Evolutionary conservation across 2,113 vertebrate species (phyloP).

Genomic region (Cyprinus carpio): DNA sequence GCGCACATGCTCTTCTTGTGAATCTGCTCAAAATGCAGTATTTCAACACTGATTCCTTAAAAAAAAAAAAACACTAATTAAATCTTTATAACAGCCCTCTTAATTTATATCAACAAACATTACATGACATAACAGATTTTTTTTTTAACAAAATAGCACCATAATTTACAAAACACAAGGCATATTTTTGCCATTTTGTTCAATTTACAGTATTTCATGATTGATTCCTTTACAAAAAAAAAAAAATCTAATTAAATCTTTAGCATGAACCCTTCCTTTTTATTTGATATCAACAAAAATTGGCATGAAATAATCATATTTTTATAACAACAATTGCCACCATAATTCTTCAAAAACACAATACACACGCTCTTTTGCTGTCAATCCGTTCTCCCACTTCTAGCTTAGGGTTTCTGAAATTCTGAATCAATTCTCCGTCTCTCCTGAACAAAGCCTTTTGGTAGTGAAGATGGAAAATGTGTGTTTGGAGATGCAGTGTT

Average conservation of each 20-base stretch:
- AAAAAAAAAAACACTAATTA: neutral
- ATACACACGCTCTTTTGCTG: neutral
- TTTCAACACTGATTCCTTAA: neutral
- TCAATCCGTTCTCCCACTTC: constrained; percentile 2
- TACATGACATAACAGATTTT: neutral
- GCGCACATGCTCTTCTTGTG: neutral
- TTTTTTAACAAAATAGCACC: neutral
- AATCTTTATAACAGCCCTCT: neutral
- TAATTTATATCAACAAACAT: neutral
- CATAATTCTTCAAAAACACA: neutral
- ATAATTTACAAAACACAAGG: neutral
- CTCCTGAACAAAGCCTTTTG: constrained; percentile 46
- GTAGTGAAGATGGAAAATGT: constrained; percentile 48
- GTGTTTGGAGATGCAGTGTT: constrained; percentile 52
- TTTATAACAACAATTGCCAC: neutral
- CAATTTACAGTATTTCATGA: too few species aligned
- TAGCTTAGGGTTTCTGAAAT: constrained; percentile 32
- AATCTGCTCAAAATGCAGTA: neutral
- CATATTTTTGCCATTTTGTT: too few species aligned
- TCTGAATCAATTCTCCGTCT: constrained; percentile 45
- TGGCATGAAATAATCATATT: neutral
- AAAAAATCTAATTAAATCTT: neutral
- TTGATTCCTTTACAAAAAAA: too few species aligned
- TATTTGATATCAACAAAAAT: neutral
- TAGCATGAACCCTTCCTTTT: too few species aligned